These are phyloP conservation scores for Magallana nippona DNA, from an alignment of 2,888 invertebrate species.

Conservation along the genomic window DNA sequence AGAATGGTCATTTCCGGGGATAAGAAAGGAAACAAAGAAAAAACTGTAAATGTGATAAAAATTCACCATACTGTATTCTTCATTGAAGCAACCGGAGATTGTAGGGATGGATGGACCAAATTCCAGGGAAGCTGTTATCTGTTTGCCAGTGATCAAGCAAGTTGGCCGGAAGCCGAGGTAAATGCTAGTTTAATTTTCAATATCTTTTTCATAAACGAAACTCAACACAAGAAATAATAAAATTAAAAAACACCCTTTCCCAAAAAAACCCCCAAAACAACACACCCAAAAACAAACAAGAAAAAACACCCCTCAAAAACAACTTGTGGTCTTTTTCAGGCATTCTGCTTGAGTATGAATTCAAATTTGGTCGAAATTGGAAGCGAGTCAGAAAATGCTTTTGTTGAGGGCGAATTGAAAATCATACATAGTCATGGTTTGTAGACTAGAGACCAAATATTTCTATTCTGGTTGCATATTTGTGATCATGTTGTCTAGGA, in stretches of 20 bases:
- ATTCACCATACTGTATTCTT: too few species aligned
- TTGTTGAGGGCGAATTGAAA: constrained; percentile 12
- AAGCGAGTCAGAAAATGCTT: constrained; percentile 18
- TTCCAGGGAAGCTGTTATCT: constrained; percentile 33
- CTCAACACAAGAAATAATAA: background rate
- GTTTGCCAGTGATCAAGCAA: background rate
- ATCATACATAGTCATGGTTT: background rate
- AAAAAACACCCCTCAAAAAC: too few species aligned
- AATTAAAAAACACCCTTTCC: too few species aligned
- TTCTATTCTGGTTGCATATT: too few species aligned
- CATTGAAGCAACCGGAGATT: background rate
- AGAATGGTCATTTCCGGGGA: too few species aligned
- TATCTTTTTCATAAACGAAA: background rate
- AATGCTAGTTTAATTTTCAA: too few species aligned
- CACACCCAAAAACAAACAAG: too few species aligned
- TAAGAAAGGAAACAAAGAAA: too few species aligned
- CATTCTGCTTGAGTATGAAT: background rate
- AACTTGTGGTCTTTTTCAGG: background rate
- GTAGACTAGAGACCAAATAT: too few species aligned
- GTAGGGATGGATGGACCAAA: constrained; percentile 35
- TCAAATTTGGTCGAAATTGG: constrained; percentile 28
- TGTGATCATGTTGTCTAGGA: too few species aligned
- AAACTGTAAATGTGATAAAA: too few species aligned
- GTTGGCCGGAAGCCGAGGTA: constrained; percentile 38
- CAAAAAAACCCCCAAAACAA: too few species aligned